Conservation (phyloP, 2,797 vertebrate genomes). For the Adrianichthys oophorus region DNA sequence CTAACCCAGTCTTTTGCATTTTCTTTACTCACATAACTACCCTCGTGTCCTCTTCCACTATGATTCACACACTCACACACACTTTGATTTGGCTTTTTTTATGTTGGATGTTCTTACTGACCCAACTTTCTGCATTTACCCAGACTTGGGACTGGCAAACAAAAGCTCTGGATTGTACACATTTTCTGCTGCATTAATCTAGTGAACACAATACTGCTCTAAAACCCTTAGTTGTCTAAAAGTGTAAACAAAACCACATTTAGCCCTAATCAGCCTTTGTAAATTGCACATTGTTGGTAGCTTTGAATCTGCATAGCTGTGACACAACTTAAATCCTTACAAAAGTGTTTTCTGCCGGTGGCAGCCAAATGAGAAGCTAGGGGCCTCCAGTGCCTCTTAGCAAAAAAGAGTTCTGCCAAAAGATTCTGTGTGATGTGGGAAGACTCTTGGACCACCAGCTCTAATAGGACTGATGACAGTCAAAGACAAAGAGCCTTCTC, state of each 20-base stretch:
- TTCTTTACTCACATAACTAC: too few relatives aligned
- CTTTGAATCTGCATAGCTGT: slow-evolving; percentile 11
- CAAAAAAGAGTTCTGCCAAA: slow-evolving; percentile 23
- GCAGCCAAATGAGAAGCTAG: slow-evolving; percentile 36
- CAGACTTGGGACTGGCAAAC: too few relatives aligned
- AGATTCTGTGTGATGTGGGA: slow-evolving; percentile 38
- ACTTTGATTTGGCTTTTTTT: too few relatives aligned
- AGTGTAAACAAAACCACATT: too few relatives aligned
- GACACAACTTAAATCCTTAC: slow-evolving; percentile 23
- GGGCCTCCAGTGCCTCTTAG: slow-evolving; percentile 32
- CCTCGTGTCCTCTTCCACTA: too few relatives aligned
- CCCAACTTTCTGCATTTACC: too few relatives aligned
- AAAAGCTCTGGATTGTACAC: too few relatives aligned
- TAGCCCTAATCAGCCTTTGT: neutral
- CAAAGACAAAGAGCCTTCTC: slow-evolving; percentile 51
- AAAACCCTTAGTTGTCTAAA: slow-evolving; percentile 15
- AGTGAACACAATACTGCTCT: slow-evolving; percentile 26
- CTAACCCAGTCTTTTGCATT: too few relatives aligned
- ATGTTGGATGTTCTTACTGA: too few relatives aligned
- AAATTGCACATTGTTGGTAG: neutral
- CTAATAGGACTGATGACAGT: slow-evolving; percentile 52
- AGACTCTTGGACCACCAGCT: slow-evolving; percentile 41
- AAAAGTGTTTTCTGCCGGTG: slow-evolving; percentile 22
- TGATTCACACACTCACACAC: too few relatives aligned
- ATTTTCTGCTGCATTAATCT: too few relatives aligned